Evolutionary conservation across 2,888 invertebrate species (phyloP).

Genomic region (Gnatocerus cornutus): DNA sequence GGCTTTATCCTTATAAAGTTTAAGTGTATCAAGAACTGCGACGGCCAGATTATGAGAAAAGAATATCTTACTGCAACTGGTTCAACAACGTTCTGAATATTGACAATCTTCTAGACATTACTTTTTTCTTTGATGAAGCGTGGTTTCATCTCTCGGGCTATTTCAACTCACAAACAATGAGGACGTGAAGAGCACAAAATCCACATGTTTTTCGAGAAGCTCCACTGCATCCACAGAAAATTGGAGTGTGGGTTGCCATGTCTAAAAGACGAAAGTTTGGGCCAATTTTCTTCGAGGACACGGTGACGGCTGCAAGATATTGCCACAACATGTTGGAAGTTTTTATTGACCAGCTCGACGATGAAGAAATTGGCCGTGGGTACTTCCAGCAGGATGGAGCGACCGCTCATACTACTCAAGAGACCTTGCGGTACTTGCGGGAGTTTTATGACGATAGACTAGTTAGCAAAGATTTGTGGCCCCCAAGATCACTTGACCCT

Average conservation of each 20-base stretch:
- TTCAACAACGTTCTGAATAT: too few species aligned
- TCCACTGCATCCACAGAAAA: background rate
- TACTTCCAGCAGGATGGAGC: background rate
- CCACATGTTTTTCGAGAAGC: background rate
- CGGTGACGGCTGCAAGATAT: background rate
- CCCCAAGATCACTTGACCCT: too few species aligned
- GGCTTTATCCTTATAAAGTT: too few species aligned
- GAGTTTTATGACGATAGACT: too few species aligned
- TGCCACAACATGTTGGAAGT: background rate
- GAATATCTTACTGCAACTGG: too few species aligned
- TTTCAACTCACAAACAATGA: background rate
- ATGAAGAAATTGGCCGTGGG: background rate
- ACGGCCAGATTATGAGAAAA: too few species aligned
- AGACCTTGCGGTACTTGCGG: too few species aligned
- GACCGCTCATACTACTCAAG: background rate
- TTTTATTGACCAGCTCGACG: background rate
- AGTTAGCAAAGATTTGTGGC: too few species aligned
- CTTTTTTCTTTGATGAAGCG: background rate
- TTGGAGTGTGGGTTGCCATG: background rate
- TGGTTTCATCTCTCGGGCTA: background rate
- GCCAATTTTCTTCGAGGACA: background rate
- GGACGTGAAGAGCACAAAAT: background rate
- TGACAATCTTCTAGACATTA: too few species aligned
- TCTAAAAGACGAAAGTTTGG: background rate
- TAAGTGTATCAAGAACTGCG: too few species aligned